phyloP scores from a whole-genome alignment of 1,140 invertebrate species.

The Temnothorax longispinosus region DNA sequence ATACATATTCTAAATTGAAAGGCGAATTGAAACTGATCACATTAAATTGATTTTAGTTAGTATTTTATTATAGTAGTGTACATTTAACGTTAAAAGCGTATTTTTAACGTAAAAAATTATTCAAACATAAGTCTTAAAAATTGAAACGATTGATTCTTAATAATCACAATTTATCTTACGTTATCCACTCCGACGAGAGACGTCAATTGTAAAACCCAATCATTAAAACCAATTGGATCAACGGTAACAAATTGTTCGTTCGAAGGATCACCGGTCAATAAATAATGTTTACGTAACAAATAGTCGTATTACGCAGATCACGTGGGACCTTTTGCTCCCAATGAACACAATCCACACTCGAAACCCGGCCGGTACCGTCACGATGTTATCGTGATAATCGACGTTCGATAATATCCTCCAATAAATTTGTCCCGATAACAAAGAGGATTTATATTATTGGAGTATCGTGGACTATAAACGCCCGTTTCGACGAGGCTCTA shows the following conservation, averaged over 20 bases:
- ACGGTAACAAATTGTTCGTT: conserved; percentile 66
- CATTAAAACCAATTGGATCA: conserved; percentile 62
- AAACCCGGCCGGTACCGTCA: conserved; percentile 67
- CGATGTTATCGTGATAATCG: conserved; percentile 80
- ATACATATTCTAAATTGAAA: neutral
- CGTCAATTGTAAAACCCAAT: conserved; percentile 40
- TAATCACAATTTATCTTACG: neutral
- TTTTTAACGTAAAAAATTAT: neutral
- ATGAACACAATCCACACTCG: conserved; percentile 48
- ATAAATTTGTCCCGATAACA: conserved; percentile 79
- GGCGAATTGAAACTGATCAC: neutral
- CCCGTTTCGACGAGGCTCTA: conserved; percentile 67
- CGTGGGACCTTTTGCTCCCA: conserved; percentile 53
- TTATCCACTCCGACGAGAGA: conserved; percentile 7
- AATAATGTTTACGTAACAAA: conserved; percentile 78
- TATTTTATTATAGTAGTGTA: neutral
- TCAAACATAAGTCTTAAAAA: neutral
- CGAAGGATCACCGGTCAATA: conserved; percentile 67
- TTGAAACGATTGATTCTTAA: neutral
- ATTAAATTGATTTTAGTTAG: neutral
- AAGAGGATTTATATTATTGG: conserved; percentile 81
- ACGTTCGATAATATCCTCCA: conserved; percentile 79
- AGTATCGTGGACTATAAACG: conserved; percentile 67
- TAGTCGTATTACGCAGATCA: conserved; percentile 74
- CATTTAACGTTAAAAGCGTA: too few species aligned